Evolutionary conservation across 2,113 vertebrate genomes (phyloP).

Genomic region (Sclerurus mexicanus): DNA sequence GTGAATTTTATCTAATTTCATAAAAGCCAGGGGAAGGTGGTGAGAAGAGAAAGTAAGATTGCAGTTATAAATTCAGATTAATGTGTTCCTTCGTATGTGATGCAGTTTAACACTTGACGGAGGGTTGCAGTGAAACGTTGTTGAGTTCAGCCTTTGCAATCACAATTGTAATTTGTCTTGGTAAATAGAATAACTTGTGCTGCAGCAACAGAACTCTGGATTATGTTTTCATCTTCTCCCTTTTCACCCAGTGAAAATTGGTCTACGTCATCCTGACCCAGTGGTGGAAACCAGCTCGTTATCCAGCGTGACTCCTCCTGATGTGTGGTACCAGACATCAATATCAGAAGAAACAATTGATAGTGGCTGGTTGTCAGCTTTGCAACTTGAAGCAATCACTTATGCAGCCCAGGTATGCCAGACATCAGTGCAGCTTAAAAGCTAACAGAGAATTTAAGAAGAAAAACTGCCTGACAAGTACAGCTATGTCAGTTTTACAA

Average conservation of each 20-base stretch:
- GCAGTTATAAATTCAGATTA: neutral
- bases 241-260: constrained; percentile 85
- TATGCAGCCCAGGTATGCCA: constrained; percentile 90
- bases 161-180: neutral
- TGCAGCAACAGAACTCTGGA: neutral
- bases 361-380: constrained; percentile 90
- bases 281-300: constrained; percentile 98
- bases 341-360: constrained; percentile 96
- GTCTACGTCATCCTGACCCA: constrained; percentile 92
- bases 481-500: neutral
- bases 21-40: neutral
- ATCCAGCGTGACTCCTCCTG: constrained; percentile 94
- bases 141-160: neutral
- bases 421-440: neutral
- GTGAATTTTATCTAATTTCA: neutral
- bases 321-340: constrained; percentile 95
- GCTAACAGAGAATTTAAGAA: neutral
- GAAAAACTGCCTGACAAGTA: neutral
- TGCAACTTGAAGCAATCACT: constrained; percentile 96
- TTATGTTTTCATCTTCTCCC: neutral
- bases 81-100: neutral
- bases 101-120: neutral
- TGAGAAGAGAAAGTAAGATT: neutral
- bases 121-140: neutral
- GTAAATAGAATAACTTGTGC: neutral